Base-by-base conservation (phyloP, 2,113 vertebrate species). In the Orcinus orca region DNA sequence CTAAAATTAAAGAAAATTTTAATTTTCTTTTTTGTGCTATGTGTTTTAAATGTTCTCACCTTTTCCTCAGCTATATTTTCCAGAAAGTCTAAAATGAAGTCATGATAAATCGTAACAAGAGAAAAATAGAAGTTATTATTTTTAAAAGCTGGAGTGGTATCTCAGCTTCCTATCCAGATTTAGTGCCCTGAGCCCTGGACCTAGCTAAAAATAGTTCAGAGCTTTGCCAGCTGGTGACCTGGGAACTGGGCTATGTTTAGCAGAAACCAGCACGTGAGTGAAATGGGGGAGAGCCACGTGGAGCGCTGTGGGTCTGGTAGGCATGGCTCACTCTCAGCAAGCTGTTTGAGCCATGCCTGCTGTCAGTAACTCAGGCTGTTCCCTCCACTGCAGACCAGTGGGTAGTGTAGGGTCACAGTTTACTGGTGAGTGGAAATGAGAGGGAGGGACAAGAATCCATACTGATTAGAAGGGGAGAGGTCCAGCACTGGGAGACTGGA, bases 181-280 rank as follows among this genome's bases (percentile, higher is more conserved):
- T 89, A 93, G 67, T 98, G 90, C 63, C 79, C 60, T 67, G 73
- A 97, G 87, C 80, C 36, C 92, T 92, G 87, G 88, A 77, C 81
- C 29, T 67, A 86, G 86, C 79, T 98, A 97, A 97, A 98, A 97
- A 97, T 97, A 97, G 94, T 36, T 41, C 29, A 53, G 68, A 93
- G 38, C 36, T 77, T 95, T 82, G 81, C 76, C 70, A 77, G 77
- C 70, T 73, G 63, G 76, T 92, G 84, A 92, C 83, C 79, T 41
- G n/a, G 71, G 36, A 97, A 23, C 95, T 41, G 65, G 65, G 62
- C 93, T 90, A 88, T 87, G 50, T 96, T 97, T 95, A 95, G 92
- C 76, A 85, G 91, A 53, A 89, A 50, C 23, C 26, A 68, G 86
- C 47, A 53, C 20, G 31, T 6, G 23, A 79, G 81, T 41, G 87